These are phyloP conservation scores for Pelodytes ibericus DNA, from an alignment of 2,797 vertebrate species.

Conservation along the genomic window DNA sequence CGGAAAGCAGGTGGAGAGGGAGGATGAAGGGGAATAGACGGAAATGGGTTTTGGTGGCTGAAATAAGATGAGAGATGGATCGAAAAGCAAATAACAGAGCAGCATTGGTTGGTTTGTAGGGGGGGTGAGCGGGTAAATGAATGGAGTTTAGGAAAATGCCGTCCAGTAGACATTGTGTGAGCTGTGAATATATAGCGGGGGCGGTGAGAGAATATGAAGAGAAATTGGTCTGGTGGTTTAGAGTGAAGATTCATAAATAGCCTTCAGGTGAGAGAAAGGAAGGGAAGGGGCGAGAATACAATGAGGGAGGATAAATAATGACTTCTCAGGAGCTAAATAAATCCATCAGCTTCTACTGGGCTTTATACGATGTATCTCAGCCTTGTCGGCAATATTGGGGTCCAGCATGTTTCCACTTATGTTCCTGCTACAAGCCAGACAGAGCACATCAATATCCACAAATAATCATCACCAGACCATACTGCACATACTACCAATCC, in stretches of 20 bases:
- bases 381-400: neutral
- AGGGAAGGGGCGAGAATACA: neutral
- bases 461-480: no score
- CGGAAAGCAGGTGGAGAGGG: no score
- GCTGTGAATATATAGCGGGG: conserved; percentile 24
- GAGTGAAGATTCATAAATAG: conserved; percentile 18
- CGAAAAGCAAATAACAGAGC: neutral
- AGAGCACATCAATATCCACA: no score
- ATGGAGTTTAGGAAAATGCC: conserved; percentile 7
- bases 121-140: neutral
- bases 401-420: no score
- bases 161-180: conserved; percentile 15
- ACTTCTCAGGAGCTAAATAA: neutral
- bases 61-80: neutral
- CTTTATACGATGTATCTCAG: neutral
- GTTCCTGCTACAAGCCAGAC: no score
- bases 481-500: no score
- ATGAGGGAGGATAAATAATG: neutral
- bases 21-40: no score
- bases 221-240: conserved; percentile 23
- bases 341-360: neutral
- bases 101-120: neutral
- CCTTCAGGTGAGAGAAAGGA: conserved; percentile 37
- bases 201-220: conserved; percentile 26
- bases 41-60: no score